Evolutionary conservation across 2,797 vertebrate genomes (phyloP), one percentile per base, ranked within the genome.

Genomic region (Lagocephalus sceleratus): DNA sequence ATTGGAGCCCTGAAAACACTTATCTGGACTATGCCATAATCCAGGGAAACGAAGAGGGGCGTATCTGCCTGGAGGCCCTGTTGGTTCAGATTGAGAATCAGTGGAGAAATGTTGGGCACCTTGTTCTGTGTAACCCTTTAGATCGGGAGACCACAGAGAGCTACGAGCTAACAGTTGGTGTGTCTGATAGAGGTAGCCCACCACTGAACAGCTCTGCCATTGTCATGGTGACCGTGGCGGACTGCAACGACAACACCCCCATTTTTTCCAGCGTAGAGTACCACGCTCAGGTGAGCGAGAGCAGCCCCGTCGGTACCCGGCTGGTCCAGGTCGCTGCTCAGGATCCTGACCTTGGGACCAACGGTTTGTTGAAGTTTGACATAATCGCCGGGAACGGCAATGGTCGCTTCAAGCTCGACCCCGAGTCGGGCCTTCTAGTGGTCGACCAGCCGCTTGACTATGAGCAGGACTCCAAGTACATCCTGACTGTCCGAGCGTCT

Each of bases 201-300:
- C 81, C 92, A 0, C 60, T 94, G 49, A 95, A 90, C 71, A 90
- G 92, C 63, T 93, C 92, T 20, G 78, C 89, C 0, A 60, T 84
- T 0, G 60, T 98, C 0, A 78, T 78, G 5, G 83, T 98, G 68
- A 91, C 81, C 7, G 91, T 98, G 41, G 82, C 92, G 5, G 97
- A 99, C 81, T 85, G 85, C 73, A 96, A 98, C 56, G 95, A 98
- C 75, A 95, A 94, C 7, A 61, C 89, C 2, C 95, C 95, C 0
- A 49, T 83, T 20, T 98, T 99, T 60, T 86, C 68, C 63, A 93
- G 73, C 42, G 57, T 26, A 0, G 88, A 92, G 46, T 94, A 97
- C 60, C 87, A 90, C 0, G 54, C 86, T 19, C 90, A 88, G 5
- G 81, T 95, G 44, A 92, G 85, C 62, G 96, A 99, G 84, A 92